Evolutionary conservation across 2,888 invertebrate genomes (phyloP).

Genomic region (Aporophyla nigra): DNA sequence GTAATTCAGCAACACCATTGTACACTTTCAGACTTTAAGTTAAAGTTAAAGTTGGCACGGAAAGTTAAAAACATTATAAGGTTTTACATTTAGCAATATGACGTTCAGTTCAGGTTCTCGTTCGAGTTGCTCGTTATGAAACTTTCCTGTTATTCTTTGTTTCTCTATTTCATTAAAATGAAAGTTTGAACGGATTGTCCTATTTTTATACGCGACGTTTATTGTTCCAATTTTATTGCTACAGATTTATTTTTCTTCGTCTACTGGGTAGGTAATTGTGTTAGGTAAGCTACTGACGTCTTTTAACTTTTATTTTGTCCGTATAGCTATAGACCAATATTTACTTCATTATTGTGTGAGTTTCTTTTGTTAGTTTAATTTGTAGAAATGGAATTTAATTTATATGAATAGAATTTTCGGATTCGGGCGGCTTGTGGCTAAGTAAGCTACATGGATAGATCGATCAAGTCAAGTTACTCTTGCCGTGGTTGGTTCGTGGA

Average conservation of each 20-base stretch:
- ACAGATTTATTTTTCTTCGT: slow-evolving; percentile 45
- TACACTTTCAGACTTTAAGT: slow-evolving; percentile 50
- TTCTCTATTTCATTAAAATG: slow-evolving; percentile 63
- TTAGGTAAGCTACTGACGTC: slow-evolving; percentile 34
- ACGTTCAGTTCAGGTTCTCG: slow-evolving; percentile 60
- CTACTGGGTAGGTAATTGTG: slow-evolving; percentile 25
- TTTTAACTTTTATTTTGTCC: slow-evolving; percentile 21
- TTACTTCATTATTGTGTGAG: background rate
- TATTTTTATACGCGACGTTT: slow-evolving; percentile 53
- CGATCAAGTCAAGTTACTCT: no score
- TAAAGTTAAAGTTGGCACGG: slow-evolving; percentile 50
- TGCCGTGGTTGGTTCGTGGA: no score
- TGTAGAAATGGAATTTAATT: background rate
- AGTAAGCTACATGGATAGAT: no score
- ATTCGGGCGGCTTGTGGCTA: no score
- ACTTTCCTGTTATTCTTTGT: slow-evolving; percentile 66
- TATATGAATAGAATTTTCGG: no score
- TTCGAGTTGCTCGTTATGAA: slow-evolving; percentile 64
- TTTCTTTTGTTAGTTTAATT: slow-evolving; percentile 18
- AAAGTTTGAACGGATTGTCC: slow-evolving; percentile 46
- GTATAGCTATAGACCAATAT: background rate
- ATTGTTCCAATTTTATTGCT: slow-evolving; percentile 51
- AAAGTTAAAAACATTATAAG: slow-evolving; percentile 65
- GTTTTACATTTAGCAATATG: slow-evolving; percentile 66
- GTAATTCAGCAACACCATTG: slow-evolving; percentile 53